These are phyloP conservation scores for Crocallis elinguaria DNA, from an alignment of 2,888 invertebrate genomes.

Conservation along the genomic window DNA sequence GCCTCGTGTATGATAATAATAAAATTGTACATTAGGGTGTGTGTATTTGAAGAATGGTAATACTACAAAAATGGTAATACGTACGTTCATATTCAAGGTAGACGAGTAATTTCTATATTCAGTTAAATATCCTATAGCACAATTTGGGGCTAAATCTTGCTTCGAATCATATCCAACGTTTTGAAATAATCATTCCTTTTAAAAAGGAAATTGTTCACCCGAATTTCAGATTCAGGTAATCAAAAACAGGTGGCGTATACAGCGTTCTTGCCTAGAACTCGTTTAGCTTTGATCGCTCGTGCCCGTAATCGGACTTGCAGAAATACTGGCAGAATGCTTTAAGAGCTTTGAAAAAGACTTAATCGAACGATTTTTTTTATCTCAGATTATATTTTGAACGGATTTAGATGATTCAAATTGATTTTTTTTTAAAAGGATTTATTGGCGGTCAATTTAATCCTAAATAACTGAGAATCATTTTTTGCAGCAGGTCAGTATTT, in stretches of 20 bases:
- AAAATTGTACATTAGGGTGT: too few relatives aligned
- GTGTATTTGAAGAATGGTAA: too few relatives aligned
- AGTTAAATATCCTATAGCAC: not conserved
- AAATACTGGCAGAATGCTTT: not conserved
- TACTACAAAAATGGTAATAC: too few relatives aligned
- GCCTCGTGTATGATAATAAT: too few relatives aligned
- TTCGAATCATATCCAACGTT: not conserved
- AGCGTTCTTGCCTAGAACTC: constrained; percentile 8
- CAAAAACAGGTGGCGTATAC: constrained; percentile 22
- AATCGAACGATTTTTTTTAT: too few relatives aligned
- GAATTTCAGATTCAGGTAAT: constrained; percentile 24
- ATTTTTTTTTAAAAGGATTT: too few relatives aligned
- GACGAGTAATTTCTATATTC: not conserved
- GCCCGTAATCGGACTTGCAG: constrained; percentile 13
- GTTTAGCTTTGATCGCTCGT: constrained; percentile 20
- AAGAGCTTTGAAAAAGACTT: not conserved
- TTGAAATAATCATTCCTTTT: constrained; percentile 11
- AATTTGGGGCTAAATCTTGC: not conserved
- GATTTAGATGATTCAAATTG: too few relatives aligned
- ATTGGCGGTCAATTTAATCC: too few relatives aligned
- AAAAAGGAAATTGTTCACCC: constrained; percentile 22
- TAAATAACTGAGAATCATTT: too few relatives aligned
- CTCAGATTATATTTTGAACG: too few relatives aligned
- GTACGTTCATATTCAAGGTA: not conserved
- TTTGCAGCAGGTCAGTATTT: too few relatives aligned